Base-by-base conservation (phyloP, 2,113 vertebrate genomes). In the Eurystomus gularis region DNA sequence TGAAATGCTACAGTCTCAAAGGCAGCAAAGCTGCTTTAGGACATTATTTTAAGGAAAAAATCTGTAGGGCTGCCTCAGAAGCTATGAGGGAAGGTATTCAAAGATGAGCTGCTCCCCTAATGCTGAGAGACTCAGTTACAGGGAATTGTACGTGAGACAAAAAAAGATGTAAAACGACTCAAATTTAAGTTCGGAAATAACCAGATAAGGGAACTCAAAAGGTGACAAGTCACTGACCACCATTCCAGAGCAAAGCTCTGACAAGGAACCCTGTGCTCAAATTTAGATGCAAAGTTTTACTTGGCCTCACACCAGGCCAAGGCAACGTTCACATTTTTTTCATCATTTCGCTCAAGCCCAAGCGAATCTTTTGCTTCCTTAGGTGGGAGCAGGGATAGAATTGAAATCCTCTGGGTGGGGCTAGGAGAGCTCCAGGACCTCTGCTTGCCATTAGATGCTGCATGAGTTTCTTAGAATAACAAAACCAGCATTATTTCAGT, bases 311-410 rank as follows among this genome's bases (percentile, higher is more conserved):
- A 23, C 40, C 39, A 31, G 13, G 24, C 14, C 40, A 31, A 20
- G 26, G 21, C 13, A 48, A 25, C 0, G 0, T 5, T 66, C 11
- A 4, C 5, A 8, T 10, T 20, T 16, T 0, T 23, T 12, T 23
- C 14, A 37, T 60, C 21, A 8, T 60, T 69, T 19, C 14, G 25
- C 62, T 46, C n/a, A 40, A 44, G 3, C 11, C 31, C 17, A 5
- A 73, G 11, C 13, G 66, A 54, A 23, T 9, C 42, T 18, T 24
- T 21, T 16, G 4, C 31, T 72, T 68, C 69, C 57, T 52, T 3
- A 18, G 8, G 35, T 35, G 44, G 52, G 44, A 76, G 46, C 2
- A 42, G 62, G 86, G 61, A 37, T 17, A 35, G 61, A 49, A n/a
- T 1, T 40, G 11, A 75, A 92, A 90, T 72, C 17, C 66, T 79